A percentile compares a stretch with the other conserved stretches of the same genome.
These are phyloP conservation scores for Cephus rjabovi DNA, from an alignment of 2,888 invertebrate species.

Conservation along the genomic window DNA sequence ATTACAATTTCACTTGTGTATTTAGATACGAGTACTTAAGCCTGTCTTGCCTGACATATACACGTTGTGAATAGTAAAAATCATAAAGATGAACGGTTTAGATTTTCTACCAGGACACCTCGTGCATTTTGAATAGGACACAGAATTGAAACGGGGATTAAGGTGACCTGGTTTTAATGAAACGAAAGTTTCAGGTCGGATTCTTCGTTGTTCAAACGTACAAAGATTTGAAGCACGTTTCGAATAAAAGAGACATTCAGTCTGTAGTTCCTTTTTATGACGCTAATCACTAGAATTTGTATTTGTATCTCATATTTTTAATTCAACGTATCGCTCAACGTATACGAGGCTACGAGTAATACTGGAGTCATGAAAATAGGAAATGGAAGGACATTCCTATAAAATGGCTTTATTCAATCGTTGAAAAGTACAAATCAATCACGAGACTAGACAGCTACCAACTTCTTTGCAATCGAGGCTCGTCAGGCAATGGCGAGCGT, in stretches of 20 bases:
- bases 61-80: not conserved
- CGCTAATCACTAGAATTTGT: not conserved
- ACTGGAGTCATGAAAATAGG: not conserved
- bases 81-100: not conserved
- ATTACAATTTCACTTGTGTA: not conserved
- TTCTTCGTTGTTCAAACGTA: not conserved
- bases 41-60: not conserved
- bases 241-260: not conserved
- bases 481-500: conserved; percentile 12
- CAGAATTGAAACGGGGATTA: not conserved
- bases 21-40: not conserved
- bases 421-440: conserved; percentile 60
- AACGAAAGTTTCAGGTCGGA: not conserved
- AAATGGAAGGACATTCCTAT: not conserved
- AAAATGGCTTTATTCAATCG: conserved; percentile 51
- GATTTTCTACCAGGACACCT: not conserved
- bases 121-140: not conserved
- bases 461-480: conserved; percentile 45
- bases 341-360: not conserved
- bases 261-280: not conserved
- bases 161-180: not conserved
- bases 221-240: not conserved
- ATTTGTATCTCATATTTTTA: not conserved
- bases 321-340: not conserved
- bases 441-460: conserved; percentile 61